Conservation (phyloP, 2,113 vertebrate species). For the rat (Rattus norvegicus) region DNA sequence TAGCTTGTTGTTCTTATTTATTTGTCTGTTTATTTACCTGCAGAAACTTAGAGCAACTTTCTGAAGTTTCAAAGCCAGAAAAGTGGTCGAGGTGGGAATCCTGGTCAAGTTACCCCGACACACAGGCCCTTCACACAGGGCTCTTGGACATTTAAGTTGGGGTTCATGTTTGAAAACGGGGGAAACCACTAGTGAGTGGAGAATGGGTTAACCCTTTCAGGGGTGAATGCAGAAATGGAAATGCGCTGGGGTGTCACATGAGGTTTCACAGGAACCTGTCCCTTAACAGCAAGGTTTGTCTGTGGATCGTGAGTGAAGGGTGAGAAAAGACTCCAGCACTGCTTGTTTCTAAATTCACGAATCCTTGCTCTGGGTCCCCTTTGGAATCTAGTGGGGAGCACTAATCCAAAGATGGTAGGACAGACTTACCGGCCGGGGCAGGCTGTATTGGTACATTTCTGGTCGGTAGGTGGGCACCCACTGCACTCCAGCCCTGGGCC, state of each 20-base stretch:
- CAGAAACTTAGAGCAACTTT: not conserved
- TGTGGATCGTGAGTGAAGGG: not conserved
- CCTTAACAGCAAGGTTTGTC: not conserved
- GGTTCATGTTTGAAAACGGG: not conserved
- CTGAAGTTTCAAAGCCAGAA: not conserved
- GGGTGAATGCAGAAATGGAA: not conserved
- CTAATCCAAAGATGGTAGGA: accelerated
- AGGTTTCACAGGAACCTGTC: not conserved
- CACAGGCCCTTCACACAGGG: not conserved
- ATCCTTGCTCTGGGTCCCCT: not conserved
- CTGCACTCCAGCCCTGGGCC: conserved; percentile 91
- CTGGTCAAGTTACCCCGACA: not conserved
- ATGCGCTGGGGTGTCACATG: not conserved
- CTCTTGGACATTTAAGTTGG: not conserved
- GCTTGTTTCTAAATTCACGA: not conserved
- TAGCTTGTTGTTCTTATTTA: not conserved
- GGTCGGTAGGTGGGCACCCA: conserved; percentile 96
- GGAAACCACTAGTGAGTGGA: not conserved
- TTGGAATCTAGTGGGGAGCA: not conserved
- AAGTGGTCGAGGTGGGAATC: not conserved
- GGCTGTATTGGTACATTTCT: conserved; percentile 97
- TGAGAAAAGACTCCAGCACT: not conserved
- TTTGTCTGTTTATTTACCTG: not conserved
- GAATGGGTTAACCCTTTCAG: conserved; percentile 7
- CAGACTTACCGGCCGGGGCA: conserved; percentile 94